Evolutionary conservation across 2,113 vertebrate species (phyloP).

Genomic region (Amphiprion percula): DNA sequence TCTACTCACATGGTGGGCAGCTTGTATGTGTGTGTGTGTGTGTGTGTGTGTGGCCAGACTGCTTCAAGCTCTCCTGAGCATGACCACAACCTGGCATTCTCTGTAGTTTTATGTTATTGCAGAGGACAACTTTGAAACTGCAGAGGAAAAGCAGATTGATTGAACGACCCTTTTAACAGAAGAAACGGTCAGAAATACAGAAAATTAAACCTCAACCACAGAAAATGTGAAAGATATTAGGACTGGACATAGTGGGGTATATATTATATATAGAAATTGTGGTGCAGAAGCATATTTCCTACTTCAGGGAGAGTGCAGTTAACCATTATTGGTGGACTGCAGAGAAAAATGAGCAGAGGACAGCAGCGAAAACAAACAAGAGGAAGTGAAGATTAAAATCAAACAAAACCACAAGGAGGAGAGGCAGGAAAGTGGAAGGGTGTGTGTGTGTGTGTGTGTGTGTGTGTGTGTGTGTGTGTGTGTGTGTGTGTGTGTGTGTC

Average conservation of each 20-base stretch:
- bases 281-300: not conserved
- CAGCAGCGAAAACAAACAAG: constrained; percentile 12
- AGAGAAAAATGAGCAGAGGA: constrained; percentile 6
- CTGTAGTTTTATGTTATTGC: constrained; percentile 15
- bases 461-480: constrained; percentile 34
- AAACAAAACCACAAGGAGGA: constrained; percentile 15
- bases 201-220: constrained; percentile 4
- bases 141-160: not conserved
- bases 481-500: constrained; percentile 19
- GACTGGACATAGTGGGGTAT: too few species aligned
- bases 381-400: constrained; percentile 25
- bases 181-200: not conserved
- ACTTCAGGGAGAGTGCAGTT: constrained; percentile 6
- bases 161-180: not conserved
- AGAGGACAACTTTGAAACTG: constrained; percentile 29
- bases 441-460: constrained; percentile 26
- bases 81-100: constrained; percentile 40
- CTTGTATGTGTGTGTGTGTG: constrained; percentile 26
- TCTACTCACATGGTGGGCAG: constrained; percentile 32
- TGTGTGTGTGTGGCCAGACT: constrained; percentile 22
- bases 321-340: constrained; percentile 4
- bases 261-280: constrained; percentile 5
- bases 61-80: constrained; percentile 42
- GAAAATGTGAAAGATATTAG: not conserved
- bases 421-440: not conserved